These are phyloP conservation scores for Zaprionus lachaisei DNA, from an alignment of 1,140 invertebrate species.

Conservation along the genomic window DNA sequence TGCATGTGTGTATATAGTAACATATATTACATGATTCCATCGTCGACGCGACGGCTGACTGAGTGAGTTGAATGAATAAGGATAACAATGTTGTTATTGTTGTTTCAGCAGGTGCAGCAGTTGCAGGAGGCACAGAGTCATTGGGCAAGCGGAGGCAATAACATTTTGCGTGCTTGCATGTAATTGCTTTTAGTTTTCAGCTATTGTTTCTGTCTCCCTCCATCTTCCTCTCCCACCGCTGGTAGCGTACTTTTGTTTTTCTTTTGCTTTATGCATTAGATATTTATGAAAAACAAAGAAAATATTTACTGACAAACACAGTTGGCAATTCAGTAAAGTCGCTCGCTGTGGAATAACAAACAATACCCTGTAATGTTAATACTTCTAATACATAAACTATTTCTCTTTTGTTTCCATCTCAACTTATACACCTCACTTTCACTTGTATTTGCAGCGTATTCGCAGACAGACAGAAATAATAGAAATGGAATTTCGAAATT, in stretches of 20 bases:
- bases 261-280: slow-evolving; percentile 54
- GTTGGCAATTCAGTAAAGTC: slow-evolving; percentile 25
- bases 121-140: slow-evolving; percentile 31
- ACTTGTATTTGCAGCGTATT: slow-evolving; percentile 24
- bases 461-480: slow-evolving; percentile 51
- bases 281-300: slow-evolving; percentile 65
- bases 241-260: background rate
- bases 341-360: background rate
- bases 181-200: slow-evolving; percentile 65
- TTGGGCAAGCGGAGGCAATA: slow-evolving; percentile 55
- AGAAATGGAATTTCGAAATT: slow-evolving; percentile 60
- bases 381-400: too few relatives aligned
- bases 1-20: background rate
- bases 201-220: slow-evolving; percentile 21
- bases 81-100: slow-evolving; percentile 40
- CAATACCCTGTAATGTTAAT: slow-evolving; percentile 29
- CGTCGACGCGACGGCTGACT: slow-evolving; percentile 23
- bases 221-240: background rate
- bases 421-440: slow-evolving; percentile 27
- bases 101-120: slow-evolving; percentile 25
- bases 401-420: too few relatives aligned
- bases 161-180: slow-evolving; percentile 76
- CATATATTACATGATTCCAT: slow-evolving; percentile 54
- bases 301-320: slow-evolving; percentile 59
- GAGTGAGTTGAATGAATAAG: slow-evolving; percentile 38